These are phyloP conservation scores for Takifugu flavidus DNA, from an alignment of 2,113 vertebrate genomes.

Conservation along the genomic window DNA sequence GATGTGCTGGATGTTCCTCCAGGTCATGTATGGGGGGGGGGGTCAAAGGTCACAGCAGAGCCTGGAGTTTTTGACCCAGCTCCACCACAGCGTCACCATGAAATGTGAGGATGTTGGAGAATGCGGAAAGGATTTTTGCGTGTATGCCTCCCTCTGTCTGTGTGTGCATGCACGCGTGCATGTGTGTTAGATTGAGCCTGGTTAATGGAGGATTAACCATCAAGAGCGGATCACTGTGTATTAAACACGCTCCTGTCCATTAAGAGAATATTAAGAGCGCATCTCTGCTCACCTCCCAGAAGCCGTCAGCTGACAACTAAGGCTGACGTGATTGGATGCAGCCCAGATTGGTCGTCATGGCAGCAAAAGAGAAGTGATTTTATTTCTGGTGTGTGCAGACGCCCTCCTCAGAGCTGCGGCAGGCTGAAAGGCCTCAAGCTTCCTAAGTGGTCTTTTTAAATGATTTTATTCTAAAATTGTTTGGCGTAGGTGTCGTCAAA, in stretches of 20 bases:
- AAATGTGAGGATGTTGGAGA: not conserved
- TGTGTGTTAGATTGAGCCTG: constrained; percentile 14
- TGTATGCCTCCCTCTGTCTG: constrained; percentile 5
- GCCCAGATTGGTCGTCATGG: not conserved
- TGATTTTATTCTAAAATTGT: too few species aligned
- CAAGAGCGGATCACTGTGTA: constrained; percentile 47
- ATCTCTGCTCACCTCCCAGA: constrained; percentile 26
- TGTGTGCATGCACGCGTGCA: constrained; percentile 12
- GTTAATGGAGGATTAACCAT: constrained; percentile 55
- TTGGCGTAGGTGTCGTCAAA: too few species aligned
- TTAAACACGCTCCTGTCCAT: constrained; percentile 50
- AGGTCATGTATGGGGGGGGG: not conserved
- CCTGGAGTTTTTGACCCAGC: constrained; percentile 20
- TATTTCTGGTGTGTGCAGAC: constrained; percentile 11
- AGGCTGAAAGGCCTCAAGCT: not conserved
- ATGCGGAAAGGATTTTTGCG: not conserved
- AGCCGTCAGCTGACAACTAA: not conserved
- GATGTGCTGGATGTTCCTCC: constrained; percentile 5
- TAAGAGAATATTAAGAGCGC: constrained; percentile 19
- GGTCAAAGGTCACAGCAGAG: constrained; percentile 21
- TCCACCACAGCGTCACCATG: not conserved
- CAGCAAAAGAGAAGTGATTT: constrained; percentile 17
- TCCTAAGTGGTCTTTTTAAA: too few species aligned
- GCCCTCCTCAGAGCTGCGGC: constrained; percentile 4
- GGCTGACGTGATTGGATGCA: constrained; percentile 16